Evolutionary conservation across 1,140 invertebrate species (phyloP).

Genomic region (Diachasmimorpha longicaudata): DNA sequence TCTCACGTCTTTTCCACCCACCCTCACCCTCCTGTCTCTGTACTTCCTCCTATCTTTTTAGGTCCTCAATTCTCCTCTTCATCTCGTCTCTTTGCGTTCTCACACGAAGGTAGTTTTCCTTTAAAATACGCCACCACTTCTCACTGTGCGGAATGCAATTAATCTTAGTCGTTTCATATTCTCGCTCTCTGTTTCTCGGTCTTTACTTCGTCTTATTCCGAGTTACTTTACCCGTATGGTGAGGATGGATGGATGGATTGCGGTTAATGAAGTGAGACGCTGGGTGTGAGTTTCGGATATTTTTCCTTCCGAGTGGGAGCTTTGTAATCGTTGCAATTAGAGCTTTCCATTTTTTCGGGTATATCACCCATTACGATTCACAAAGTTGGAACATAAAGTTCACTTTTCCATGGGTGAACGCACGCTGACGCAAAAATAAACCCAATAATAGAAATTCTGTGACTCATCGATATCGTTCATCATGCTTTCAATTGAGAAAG

Average conservation of each 20-base stretch:
- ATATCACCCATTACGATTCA: no score
- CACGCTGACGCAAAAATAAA: no score
- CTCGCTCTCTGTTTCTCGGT: conserved; percentile 27
- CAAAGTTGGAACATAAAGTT: no score
- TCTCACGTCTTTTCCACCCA: conserved; percentile 34
- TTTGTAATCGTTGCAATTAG: no score
- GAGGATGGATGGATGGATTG: conserved; percentile 48
- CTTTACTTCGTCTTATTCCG: conserved; percentile 30
- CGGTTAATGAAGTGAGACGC: conserved; percentile 62
- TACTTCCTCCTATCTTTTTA: not conserved
- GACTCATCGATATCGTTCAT: no score
- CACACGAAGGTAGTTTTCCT: conserved; percentile 46
- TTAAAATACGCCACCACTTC: conserved; percentile 58
- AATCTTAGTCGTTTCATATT: conserved; percentile 56
- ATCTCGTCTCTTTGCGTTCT: conserved; percentile 30
- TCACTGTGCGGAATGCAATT: conserved; percentile 59
- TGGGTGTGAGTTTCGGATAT: conserved; percentile 42
- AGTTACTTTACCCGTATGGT: conserved; percentile 18
- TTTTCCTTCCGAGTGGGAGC: no score
- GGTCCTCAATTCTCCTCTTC: conserved; percentile 25
- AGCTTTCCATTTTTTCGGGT: no score
- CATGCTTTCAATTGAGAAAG: no score
- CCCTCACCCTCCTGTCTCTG: conserved; percentile 26
- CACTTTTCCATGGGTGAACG: no score
- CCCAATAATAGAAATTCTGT: no score